Base-by-base conservation (phyloP, 1,140 invertebrate genomes). In the Lucilia sericata region DNA sequence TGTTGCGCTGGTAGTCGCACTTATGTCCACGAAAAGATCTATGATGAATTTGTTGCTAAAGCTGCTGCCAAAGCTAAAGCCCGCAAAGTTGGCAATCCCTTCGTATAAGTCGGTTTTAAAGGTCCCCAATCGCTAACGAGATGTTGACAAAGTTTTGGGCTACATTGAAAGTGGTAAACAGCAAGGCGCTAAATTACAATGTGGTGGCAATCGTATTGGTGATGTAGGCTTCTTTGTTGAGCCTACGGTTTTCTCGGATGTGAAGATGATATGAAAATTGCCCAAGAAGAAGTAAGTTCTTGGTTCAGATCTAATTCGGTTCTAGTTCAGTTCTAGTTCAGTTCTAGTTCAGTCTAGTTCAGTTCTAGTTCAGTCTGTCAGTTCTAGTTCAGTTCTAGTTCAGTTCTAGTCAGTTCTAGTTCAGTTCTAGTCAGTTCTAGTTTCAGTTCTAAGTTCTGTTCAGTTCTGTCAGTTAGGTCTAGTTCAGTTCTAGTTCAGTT, bases 1-100 rank as follows among this genome's bases (percentile, higher is more conserved):
- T 99, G 98, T 88, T 96, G 96, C 88, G 97, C 98, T 82, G 97
- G 96, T n/a, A 97, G 97, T 0, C 93, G 97, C 80, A 96, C 96
- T 2, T 99, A 95, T 88, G 97, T 99, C 0, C 96, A 99, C 84
- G 95, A 95, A 55, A 93, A 93, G 7, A 96, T 99, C 83, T 98
- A 99, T 89, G 96, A 98, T 83, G 93, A 95, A 85, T 99, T 99
- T 91, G 95, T 99, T 0, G 93, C 95, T 85, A 93, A 93, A 86
- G 94, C 95, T 0, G 93, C 93, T 0, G 93, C 94, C 84, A 90
- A 94, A 84, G 97, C 97, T 0, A 92, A 94, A 83, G 91, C 92
- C 1, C 93, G 94, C 74, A 95, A 94, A 87, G 94, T 98, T 83
- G 98, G 98, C 14, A 93, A 98, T 92, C 97, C 97, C 9, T 97